phyloP scores from a whole-genome alignment of 2,113 vertebrate species.

The Tachysurus vachellii region DNA sequence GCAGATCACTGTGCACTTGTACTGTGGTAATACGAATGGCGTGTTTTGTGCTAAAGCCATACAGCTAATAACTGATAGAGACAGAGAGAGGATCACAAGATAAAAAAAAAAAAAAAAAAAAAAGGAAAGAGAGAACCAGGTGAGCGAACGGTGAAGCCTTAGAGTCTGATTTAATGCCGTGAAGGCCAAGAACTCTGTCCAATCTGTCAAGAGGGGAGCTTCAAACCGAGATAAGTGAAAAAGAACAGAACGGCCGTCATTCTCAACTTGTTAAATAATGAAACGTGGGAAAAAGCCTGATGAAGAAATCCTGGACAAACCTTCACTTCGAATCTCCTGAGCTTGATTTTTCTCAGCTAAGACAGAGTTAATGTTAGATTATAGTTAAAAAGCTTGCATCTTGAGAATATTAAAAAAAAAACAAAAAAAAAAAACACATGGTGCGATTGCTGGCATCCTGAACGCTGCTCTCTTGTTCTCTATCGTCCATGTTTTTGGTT shows the following conservation, averaged over 20 bases:
- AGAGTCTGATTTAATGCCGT: not conserved
- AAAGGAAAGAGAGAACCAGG: not conserved
- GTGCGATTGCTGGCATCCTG: too few relatives aligned
- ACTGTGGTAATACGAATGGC: conserved; percentile 71
- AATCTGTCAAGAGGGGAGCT: not conserved
- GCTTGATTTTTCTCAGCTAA: not conserved
- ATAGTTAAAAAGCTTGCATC: too few relatives aligned
- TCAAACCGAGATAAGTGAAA: not conserved
- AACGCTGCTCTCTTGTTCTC: too few relatives aligned
- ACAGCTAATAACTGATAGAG: not conserved
- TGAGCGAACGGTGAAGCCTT: not conserved
- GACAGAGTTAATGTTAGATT: not conserved
- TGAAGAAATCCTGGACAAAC: not conserved
- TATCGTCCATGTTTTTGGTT: not conserved
- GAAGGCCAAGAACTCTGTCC: not conserved
- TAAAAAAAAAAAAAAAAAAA: too few relatives aligned
- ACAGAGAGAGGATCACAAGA: not conserved
- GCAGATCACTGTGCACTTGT: conserved; percentile 65
- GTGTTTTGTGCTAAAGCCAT: conserved; percentile 42
- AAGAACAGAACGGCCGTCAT: not conserved
- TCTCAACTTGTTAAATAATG: not conserved
- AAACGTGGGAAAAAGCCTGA: not conserved
- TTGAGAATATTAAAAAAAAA: too few relatives aligned
- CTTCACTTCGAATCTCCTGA: not conserved
- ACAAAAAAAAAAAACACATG: too few relatives aligned